These are phyloP conservation scores for Crocidura indochinensis DNA, from an alignment of 2,797 vertebrate genomes.

Conservation along the genomic window DNA sequence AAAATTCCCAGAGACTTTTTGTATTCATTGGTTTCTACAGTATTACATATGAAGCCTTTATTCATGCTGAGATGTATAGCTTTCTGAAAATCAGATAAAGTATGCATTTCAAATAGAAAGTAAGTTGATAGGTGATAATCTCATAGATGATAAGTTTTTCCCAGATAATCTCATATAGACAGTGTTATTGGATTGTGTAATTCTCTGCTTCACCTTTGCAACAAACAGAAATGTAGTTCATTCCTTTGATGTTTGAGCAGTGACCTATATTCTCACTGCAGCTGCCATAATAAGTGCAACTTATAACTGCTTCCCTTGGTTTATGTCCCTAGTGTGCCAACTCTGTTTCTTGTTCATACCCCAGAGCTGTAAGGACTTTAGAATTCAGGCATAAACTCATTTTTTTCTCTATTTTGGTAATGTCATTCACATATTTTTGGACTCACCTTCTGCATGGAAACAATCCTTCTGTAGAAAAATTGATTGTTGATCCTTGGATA, in stretches of 20 bases:
- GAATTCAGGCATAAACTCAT: not conserved
- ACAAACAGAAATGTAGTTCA: not conserved
- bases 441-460: not conserved
- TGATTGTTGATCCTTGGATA: not conserved
- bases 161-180: not conserved
- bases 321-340: not conserved
- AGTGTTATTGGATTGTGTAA: not conserved
- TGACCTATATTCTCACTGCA: not conserved
- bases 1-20: constrained; percentile 2
- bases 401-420: not conserved
- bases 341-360: not conserved
- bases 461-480: not conserved
- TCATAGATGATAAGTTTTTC: not conserved
- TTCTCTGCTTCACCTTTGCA: not conserved
- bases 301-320: not conserved
- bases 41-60: not conserved
- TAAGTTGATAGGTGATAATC: not conserved
- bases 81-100: not conserved
- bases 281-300: not conserved
- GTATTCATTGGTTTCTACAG: not conserved
- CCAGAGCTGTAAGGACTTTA: not conserved
- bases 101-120: not conserved
- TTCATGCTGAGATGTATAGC: not conserved
- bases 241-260: not conserved
- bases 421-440: not conserved